Percentiles rank a stretch among this genome's conserved stretches.
phyloP scores from a whole-genome alignment of 2,113 vertebrate species.

The Indri indri region DNA sequence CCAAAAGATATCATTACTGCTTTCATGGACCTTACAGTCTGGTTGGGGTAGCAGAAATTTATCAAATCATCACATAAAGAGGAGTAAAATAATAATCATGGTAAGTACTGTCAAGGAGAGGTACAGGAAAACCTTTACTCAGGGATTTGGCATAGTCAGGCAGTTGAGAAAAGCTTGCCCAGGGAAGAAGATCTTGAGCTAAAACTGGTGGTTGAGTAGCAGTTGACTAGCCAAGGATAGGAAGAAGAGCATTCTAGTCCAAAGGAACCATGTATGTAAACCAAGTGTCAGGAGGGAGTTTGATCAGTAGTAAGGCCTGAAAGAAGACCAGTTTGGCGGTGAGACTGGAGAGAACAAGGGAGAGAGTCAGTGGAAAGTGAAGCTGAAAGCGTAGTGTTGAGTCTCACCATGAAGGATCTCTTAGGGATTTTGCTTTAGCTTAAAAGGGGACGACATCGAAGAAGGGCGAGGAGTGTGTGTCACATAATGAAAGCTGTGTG shows the following conservation, averaged over 20 bases:
- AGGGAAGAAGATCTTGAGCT: not conserved
- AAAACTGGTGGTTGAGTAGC: not conserved
- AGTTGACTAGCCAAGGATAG: not conserved
- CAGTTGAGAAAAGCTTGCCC: not conserved
- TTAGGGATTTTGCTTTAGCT: not conserved
- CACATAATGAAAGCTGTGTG: not conserved
- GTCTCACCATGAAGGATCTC: not conserved
- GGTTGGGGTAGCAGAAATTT: not conserved
- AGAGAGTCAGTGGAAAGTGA: not conserved
- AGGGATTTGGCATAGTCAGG: not conserved
- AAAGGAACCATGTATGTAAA: not conserved
- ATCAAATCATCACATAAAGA: not conserved
- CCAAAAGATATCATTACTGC: not conserved
- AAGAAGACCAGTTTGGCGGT: not conserved
- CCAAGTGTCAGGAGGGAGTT: not conserved
- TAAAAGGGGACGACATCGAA: not conserved
- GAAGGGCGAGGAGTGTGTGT: not conserved
- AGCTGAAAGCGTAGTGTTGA: not conserved
- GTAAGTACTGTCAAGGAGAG: not conserved
- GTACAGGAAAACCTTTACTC: not conserved
- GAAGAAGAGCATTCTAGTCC: not conserved
- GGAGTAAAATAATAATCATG: not conserved
- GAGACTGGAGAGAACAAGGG: not conserved
- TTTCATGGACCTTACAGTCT: not conserved
- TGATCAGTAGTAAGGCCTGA: not conserved